Evolutionary conservation across 1,140 invertebrate genomes (phyloP), one percentile per base, ranked within the genome.

Genomic region (Leguminivora glycinivorella): DNA sequence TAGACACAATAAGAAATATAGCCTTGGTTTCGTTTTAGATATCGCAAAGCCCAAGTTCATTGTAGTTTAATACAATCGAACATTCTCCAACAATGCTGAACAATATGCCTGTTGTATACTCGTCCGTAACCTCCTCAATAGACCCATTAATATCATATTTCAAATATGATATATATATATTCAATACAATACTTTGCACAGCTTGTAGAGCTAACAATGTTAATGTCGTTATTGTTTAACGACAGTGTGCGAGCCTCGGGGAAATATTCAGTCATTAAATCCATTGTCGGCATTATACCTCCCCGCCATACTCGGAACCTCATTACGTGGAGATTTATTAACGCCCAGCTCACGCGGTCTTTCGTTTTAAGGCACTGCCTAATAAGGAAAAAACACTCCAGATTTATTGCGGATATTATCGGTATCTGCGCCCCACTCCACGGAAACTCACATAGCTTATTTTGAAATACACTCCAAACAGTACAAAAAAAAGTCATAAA

Each of bases 361-460:
- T 56, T 60, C 71, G 52, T 56, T 71, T 70, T 26, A 63, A 72
- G 43, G 69, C 56, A 52, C 31, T 69, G 68, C 43, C 67, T 75
- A 76, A 77, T 74, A 78, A 73, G 73, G 70, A 77, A 79, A 79
- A 75, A 79, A 75, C 67, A 73, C 56, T 74, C 63, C 6, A 77
- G 74, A 79, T 79, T 81, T 81, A 79, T 81, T 74, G 68, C 24
- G 58, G 5, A 72, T 75, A 79, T 77, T 75, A 78, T 77, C 70
- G 52, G 71, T 75, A 72, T 74, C 67, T 43, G 4, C 47, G 69
- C 40, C 24, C 19, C 31, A 60, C 29, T 25, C 25, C 67, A 31
- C 38, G 68, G 58, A 56, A 66, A 72, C 69, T 69, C 25, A 63
- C 58, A 63, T 63, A 58, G 29, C 40, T 25, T 69, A 71, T 70